Conservation (phyloP, 1,140 invertebrate genomes). For the Eulimnadia texana region DNA sequence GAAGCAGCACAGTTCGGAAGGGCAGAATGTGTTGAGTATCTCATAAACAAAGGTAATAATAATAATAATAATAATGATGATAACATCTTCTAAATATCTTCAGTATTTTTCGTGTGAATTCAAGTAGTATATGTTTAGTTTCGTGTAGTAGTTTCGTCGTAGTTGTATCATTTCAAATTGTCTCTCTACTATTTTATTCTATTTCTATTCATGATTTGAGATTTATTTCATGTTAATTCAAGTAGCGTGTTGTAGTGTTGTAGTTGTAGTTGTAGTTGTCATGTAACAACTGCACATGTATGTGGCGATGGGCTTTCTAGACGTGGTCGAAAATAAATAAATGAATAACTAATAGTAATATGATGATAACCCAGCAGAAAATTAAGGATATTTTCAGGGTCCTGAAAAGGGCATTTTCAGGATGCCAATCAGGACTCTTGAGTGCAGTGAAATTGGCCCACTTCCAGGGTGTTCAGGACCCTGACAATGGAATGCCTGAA, state of each 20-base stretch:
- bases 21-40: slow-evolving; percentile 4
- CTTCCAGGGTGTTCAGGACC: no score
- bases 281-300: not conserved
- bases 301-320: not conserved
- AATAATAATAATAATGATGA: not conserved
- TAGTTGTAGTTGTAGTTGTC: not conserved
- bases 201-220: not conserved
- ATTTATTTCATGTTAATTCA: no score
- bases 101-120: not conserved
- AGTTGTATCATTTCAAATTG: no score
- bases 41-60: slow-evolving; percentile 8
- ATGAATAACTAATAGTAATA: no score
- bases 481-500: no score
- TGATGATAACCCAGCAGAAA: no score
- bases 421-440: no score
- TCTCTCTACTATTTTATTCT: no score
- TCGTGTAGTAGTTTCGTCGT: not conserved
- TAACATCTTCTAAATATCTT: not conserved
- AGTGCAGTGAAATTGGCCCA: no score
- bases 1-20: slow-evolving; percentile 12
- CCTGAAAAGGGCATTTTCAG: no score
- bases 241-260: not conserved
- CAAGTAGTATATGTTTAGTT: not conserved
- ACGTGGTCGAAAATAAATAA: no score
- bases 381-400: no score